Base-by-base conservation (phyloP, 2,888 invertebrate genomes). In the Nezara viridula region DNA sequence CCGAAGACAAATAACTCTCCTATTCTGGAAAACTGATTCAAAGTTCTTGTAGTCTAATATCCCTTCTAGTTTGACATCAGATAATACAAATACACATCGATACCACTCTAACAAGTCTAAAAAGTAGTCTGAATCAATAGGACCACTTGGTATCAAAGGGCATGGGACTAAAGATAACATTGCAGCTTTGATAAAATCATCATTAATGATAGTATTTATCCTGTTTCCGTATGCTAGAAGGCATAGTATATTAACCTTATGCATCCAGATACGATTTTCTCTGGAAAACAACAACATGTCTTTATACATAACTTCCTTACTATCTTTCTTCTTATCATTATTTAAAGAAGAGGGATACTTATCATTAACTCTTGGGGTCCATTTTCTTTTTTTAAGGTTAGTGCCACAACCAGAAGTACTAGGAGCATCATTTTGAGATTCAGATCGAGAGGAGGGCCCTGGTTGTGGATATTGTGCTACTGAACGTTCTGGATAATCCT, bases 11-110 rank as follows among this genome's bases (percentile, higher is more conserved):
- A 81, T 81, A 44, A 81, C 81, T 81, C 81, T 81, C 5, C 44
- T 40, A 14, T 44, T 12, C 32, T 81, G 81, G 44, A 81, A 81
- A 81, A 81, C 81, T 24, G 40, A 40, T 81, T 81, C 81, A n/a
- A 81, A 81, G n/a, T 81, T 81, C n/a, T 44, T 81, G n/a, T 81
- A 81, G n/a, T 81, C 81, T 10, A 81, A 81, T 24, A 81, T 44
- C 4, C 44, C 81, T 44, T 81, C 81, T 0, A 81, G 44, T 14
- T 81, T 81, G n/a, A 81, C 44, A 81, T 81, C 44, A 44, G 40
- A 81, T n/a, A 81, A n/a, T 0, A 81, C 44, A 44, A 81, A 81
- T 44, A 81, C 44, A 81, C 81, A 81, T n/a, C 81, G 40, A n/a
- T 44, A 81, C 81, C 81, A 81, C n/a, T 81, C 81, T 2, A 81